Conservation (phyloP, 1,140 invertebrate genomes). For the Drosophila nigrodunni region DNA sequence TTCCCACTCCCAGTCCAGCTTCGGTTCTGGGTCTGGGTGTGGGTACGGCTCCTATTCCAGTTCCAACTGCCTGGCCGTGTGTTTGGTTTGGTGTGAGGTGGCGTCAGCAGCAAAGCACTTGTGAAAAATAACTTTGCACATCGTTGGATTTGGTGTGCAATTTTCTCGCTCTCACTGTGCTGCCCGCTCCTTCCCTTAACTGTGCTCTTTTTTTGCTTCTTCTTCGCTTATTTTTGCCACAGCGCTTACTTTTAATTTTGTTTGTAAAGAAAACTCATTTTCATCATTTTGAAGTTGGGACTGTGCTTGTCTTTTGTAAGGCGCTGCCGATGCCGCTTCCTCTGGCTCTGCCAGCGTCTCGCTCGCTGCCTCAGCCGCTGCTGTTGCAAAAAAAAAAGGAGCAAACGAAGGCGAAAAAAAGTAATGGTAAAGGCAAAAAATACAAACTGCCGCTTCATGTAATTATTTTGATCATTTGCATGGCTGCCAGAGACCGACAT, state of each 20-base stretch:
- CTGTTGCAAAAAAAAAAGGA: constrained; percentile 1
- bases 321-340: constrained; percentile 17
- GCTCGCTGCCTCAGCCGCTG: not conserved
- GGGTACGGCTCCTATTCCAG: not conserved
- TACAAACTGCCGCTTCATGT: constrained; percentile 75
- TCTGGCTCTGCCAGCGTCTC: not conserved
- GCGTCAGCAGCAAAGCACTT: constrained; percentile 74
- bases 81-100: constrained; percentile 15
- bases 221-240: constrained; percentile 18
- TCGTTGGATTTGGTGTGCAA: constrained; percentile 81
- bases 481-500: constrained; percentile 52
- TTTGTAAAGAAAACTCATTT: constrained; percentile 84
- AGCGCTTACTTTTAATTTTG: constrained; percentile 78
- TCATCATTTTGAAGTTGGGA: constrained; percentile 81
- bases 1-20: not conserved
- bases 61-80: too few relatives aligned
- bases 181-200: constrained; percentile 4
- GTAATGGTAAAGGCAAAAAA: constrained; percentile 15
- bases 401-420: constrained; percentile 1
- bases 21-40: not conserved
- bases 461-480: constrained; percentile 84
- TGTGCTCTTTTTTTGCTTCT: constrained; percentile 2
- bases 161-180: constrained; percentile 55
- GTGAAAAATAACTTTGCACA: constrained; percentile 83
- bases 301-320: constrained; percentile 75